Evolutionary conservation across 2,113 vertebrate species (phyloP).

Genomic region (Phyllostomus hastatus): DNA sequence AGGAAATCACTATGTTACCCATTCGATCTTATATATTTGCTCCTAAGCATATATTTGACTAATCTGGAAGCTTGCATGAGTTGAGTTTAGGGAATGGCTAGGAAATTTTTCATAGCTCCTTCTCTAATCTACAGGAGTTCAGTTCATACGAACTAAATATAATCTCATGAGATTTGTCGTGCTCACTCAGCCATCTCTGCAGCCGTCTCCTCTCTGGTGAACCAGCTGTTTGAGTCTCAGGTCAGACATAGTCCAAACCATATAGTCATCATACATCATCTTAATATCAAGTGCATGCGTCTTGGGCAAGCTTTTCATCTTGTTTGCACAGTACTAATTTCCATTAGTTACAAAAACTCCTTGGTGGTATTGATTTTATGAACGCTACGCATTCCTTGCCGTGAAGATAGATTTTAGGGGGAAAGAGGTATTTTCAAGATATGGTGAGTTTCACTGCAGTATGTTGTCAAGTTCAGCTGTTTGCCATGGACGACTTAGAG

Average conservation of each 20-base stretch:
- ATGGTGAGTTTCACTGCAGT: neutral
- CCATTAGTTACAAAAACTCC: neutral
- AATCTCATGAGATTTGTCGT: neutral
- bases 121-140: neutral
- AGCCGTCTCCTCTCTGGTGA: neutral
- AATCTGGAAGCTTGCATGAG: neutral
- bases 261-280: neutral
- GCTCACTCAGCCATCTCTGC: neutral
- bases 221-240: neutral
- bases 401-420: neutral
- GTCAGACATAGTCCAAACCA: neutral
- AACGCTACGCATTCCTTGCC: neutral
- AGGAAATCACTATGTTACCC: neutral
- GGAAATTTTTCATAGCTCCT: neutral
- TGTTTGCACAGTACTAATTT: neutral
- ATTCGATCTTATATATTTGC: neutral
- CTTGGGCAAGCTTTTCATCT: neutral
- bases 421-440: neutral
- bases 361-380: neutral
- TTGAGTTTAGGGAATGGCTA: neutral
- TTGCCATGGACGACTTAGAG: neutral
- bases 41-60: neutral
- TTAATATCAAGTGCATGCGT: neutral
- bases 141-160: neutral
- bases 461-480: neutral